phyloP scores from a whole-genome alignment of 30 jellyfish, hydroid and myxozoan genomes.

The Pseudorhiza aurosa region DNA sequence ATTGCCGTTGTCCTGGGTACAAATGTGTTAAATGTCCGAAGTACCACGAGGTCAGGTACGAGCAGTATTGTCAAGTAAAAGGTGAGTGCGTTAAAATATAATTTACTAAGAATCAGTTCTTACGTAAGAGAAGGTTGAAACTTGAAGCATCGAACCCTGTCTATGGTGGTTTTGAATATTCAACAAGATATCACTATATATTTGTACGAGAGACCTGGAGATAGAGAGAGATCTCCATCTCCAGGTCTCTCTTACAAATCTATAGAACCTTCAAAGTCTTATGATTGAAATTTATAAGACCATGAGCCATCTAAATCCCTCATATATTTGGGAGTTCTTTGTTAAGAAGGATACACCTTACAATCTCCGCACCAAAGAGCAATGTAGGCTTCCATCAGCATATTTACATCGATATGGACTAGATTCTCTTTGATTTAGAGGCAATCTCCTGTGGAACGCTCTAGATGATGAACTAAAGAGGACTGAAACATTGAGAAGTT shows the following conservation, averaged over 20 bases:
- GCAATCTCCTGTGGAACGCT: constrained; percentile 9
- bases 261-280: constrained; percentile 27
- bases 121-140: no score
- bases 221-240: no score
- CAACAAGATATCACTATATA: no score
- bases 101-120: no score
- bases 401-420: constrained; percentile 26
- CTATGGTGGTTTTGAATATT: no score
- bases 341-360: constrained; percentile 33
- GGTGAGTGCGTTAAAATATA: no score
- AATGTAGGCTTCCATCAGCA: neutral
- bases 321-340: constrained; percentile 32
- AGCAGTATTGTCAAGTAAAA: neutral
- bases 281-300: constrained; percentile 32
- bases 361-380: constrained; percentile 16
- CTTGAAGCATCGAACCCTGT: no score
- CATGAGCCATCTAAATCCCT: constrained; percentile 36
- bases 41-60: constrained; percentile 10
- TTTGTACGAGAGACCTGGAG: no score
- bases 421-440: constrained; percentile 26
- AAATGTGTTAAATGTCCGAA: neutral
- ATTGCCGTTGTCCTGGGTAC: neutral
- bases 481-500: no score
- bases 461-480: no score
- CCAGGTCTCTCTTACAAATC: no score